These are phyloP conservation scores for Silurus aristotelis DNA, from an alignment of 2,797 vertebrate genomes.

Conservation along the genomic window DNA sequence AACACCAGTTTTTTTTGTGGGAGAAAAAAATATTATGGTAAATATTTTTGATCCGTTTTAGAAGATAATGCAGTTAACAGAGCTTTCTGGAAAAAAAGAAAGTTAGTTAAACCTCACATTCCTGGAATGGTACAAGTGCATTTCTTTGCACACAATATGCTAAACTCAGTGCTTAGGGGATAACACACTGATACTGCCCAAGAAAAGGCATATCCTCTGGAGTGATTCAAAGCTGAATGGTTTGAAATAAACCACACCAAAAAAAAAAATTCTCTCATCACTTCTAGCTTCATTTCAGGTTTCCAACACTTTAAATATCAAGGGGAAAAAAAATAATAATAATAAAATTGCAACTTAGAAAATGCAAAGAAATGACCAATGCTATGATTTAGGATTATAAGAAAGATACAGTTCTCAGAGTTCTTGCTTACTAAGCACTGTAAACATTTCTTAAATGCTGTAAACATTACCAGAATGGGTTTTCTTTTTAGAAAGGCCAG, in stretches of 20 bases:
- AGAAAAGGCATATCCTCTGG: not conserved
- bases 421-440: not conserved
- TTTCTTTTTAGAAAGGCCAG: not conserved
- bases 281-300: not conserved
- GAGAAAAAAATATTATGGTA: not conserved
- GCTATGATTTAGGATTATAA: not conserved
- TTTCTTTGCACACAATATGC: not conserved
- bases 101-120: constrained; percentile 22
- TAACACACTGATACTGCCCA: not conserved
- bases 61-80: constrained; percentile 9
- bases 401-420: not conserved
- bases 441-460: not conserved
- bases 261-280: not conserved
- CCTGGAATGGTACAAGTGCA: constrained; percentile 46
- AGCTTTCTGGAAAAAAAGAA: not conserved
- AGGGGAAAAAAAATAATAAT: no score
- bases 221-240: not conserved
- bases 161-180: constrained; percentile 4
- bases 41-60: constrained; percentile 19
- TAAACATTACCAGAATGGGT: not conserved
- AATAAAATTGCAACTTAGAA: not conserved
- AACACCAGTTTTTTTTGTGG: not conserved
- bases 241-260: not conserved
- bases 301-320: not conserved
- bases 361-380: not conserved